These are phyloP conservation scores for Hymenopus coronatus DNA, from an alignment of 2,888 invertebrate genomes.

Conservation along the genomic window DNA sequence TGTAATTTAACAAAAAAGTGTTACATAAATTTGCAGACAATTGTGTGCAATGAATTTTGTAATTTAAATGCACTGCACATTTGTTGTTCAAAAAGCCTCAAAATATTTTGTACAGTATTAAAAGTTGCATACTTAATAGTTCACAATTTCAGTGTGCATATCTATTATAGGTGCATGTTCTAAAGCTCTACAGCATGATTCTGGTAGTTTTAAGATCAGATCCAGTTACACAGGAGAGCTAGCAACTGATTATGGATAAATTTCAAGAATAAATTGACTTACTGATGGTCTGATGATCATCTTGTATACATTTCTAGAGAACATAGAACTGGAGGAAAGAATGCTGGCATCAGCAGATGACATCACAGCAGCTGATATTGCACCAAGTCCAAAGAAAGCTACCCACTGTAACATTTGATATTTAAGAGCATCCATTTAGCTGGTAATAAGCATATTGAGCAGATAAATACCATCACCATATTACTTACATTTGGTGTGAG, in stretches of 20 bases:
- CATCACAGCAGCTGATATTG: conserved; percentile 74
- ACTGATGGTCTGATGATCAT: conserved; percentile 63
- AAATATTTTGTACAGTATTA: too few relatives aligned
- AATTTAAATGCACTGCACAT: too few relatives aligned
- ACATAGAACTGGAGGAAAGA: conserved; percentile 68
- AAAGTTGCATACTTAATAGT: too few relatives aligned
- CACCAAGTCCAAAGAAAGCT: conserved; percentile 67
- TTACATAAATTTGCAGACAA: too few relatives aligned
- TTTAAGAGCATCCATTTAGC: not conserved
- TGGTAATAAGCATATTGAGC: not conserved
- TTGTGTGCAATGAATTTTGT: too few relatives aligned
- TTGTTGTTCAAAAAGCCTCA: too few relatives aligned
- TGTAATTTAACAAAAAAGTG: too few relatives aligned
- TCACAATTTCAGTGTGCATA: too few relatives aligned
- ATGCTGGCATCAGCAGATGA: conserved; percentile 72
- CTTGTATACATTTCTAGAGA: conserved; percentile 68
- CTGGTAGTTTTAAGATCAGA: too few relatives aligned
- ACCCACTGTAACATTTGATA: conserved; percentile 47
- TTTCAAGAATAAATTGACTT: conserved; percentile 35
- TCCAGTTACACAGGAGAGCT: too few relatives aligned
- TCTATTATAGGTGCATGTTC: too few relatives aligned
- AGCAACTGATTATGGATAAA: not conserved
- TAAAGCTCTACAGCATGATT: too few relatives aligned
- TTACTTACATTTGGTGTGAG: conserved; percentile 46
- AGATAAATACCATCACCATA: not conserved